Evolutionary conservation across 2,888 invertebrate species (phyloP), one percentile per base, ranked within the genome.

Genomic region (Malachius bipustulatus): DNA sequence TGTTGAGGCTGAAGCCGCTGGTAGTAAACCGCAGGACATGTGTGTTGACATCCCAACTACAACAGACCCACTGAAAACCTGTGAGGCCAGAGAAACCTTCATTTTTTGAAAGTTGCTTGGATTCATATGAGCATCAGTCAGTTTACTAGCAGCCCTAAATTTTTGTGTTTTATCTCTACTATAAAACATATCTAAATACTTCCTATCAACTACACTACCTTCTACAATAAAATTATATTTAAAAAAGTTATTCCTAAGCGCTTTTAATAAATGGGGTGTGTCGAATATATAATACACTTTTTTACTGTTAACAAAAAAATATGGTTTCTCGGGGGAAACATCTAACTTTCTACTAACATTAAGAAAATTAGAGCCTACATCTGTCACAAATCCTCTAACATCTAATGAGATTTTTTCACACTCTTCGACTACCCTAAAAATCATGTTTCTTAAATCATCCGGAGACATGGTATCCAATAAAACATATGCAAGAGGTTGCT

Each of bases 281-380:
- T 49, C 48, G 39, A 47, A 47, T 4, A 48, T 35, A 40, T 44
- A 47, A 31, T 38, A 31, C 30, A 48, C 24, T 36, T 43, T 39
- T 12, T 37, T 24, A 14, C 41, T 24, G 14, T 38, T 39, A 19
- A 39, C 13, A 34, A 30, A 30, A 45, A 49, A 46, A 30, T 30
- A 36, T n/a, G 45, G 36, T 10, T 35, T 27, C 6, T 42, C 36
- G n/a, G 38, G 19, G 14, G 36, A 34, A 6, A 45, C 33, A 8
- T 34, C 29, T 16, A 44, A 42, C 14, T 29, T 24, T 4, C 39
- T 41, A 16, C 34, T 28, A 4, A 41, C 32, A 31, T 40, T 8
- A 16, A 38, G 32, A 30, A 38, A 36, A 40, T 40, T 47, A 4
- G 46, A 39, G 2, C 41, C 43, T 37, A 42, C 41, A 16, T 44